Base-by-base conservation (phyloP, 2,888 invertebrate species). In the Aromia moschata region DNA sequence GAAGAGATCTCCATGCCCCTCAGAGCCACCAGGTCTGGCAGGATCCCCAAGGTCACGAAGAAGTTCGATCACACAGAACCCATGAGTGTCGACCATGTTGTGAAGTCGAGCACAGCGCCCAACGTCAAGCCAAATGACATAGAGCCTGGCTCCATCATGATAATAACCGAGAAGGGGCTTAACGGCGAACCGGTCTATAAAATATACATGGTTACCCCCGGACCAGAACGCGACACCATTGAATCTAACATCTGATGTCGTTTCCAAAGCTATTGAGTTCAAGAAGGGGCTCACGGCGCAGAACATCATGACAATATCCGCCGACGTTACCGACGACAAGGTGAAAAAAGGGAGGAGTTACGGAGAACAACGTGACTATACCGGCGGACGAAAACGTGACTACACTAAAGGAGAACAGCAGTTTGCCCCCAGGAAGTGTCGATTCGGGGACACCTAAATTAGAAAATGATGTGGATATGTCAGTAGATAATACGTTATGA, bases 121-220 rank as follows among this genome's bases (percentile, higher is more conserved):
- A 17, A 63, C 55, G 15, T 43, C 1, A 16, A 40, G 16, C 2
- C 56, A n/a, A 67, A 64, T 7, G 64, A 65, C 20, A 52, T 82
- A 20, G 81, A 82, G 62, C 83, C 84, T 1, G 85, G 84, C 31
- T 83, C 83, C 52, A 58, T 84, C 68, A 76, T 87, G 74, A 71
- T 87, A 76, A 54, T 87, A 69, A 67, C 83, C 55, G 75, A 77
- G 74, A 71, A 79, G 73, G 70, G 83, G 70, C 58, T 71, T 0
- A 18, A 82, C 70, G 70, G 82, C 54, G 71, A 84, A 77, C 79
- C 83, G 56, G 73, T 80, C n/a, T 76, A 82, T 37, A 82, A 83
- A 70, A 82, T 84, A 53, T 84, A 80, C 58, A 82, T 84, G 81
- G 82, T 83, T 5, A 82, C 82, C 20, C n/a, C 77, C 81, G 1